Conservation (phyloP, 2,113 vertebrate genomes). For the Corynorhinus townsendii region DNA sequence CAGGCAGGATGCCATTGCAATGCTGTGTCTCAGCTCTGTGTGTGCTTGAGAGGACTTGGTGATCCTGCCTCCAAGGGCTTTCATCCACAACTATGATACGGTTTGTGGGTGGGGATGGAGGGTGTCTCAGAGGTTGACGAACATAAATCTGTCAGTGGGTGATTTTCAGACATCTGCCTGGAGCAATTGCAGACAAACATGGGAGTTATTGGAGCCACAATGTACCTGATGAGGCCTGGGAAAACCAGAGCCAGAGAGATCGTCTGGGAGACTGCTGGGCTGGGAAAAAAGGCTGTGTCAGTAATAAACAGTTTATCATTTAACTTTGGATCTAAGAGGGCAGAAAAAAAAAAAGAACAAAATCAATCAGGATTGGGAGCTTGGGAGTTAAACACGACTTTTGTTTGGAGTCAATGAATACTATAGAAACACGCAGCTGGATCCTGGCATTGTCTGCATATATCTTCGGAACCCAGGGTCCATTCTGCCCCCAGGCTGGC, state of each 20-base stretch:
- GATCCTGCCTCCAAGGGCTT: slow-evolving; percentile 46
- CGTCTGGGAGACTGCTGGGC: neutral
- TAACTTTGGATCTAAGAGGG: slow-evolving; percentile 22
- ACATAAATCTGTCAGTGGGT: slow-evolving; percentile 61
- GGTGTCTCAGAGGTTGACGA: slow-evolving; percentile 14
- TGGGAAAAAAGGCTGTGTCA: neutral
- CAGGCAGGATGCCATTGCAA: neutral
- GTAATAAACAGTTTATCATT: slow-evolving; percentile 53
- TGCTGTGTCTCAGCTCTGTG: neutral
- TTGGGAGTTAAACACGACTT: neutral
- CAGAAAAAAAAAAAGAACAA: neutral
- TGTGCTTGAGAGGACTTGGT: slow-evolving; percentile 42
- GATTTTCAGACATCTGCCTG: slow-evolving; percentile 61
- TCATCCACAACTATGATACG: slow-evolving; percentile 2
- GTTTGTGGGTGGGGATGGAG: slow-evolving; percentile 7
- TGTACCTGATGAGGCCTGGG: slow-evolving; percentile 11
- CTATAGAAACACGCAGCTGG: neutral
- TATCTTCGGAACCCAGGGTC: neutral
- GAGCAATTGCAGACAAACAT: neutral
- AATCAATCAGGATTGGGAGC: neutral
- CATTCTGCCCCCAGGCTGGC: neutral
- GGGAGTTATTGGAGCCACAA: neutral
- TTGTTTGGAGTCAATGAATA: neutral
- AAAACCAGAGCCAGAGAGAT: neutral
- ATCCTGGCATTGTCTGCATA: neutral